Conservation (phyloP, 2,888 invertebrate species). For the Meghimatium bilineatum region DNA sequence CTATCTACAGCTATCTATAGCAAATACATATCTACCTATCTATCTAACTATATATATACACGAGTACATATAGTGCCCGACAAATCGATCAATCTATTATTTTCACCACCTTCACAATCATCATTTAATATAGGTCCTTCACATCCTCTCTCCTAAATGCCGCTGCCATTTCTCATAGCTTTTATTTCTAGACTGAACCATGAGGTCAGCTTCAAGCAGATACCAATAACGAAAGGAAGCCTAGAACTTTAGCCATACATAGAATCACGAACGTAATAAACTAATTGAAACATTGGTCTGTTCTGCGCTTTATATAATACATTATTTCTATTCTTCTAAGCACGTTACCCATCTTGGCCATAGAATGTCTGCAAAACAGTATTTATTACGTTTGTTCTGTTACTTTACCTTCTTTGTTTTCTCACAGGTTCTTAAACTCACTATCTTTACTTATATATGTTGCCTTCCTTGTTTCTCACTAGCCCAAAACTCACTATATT, state of each 20-base stretch:
- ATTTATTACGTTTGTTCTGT: background rate
- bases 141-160: background rate
- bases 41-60: too few relatives aligned
- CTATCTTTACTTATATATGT: too few relatives aligned
- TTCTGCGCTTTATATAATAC: background rate
- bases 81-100: background rate
- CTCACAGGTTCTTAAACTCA: too few relatives aligned
- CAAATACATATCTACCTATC: too few relatives aligned
- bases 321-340: background rate
- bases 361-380: background rate
- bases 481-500: too few relatives aligned
- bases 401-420: background rate
- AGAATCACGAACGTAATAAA: conserved; percentile 23
- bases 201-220: background rate
- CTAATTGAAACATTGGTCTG: conserved; percentile 9
- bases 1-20: too few relatives aligned
- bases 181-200: background rate
- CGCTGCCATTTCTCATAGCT: background rate
- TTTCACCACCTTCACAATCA: background rate
- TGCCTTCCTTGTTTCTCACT: too few relatives aligned
- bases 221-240: background rate
- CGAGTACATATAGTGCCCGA: background rate
- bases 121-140: too few relatives aligned
- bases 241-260: background rate
- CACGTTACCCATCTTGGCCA: too few relatives aligned